A percentile compares a stretch with the other conserved stretches of the same genome.
These are phyloP conservation scores for Leptatherina wallacei DNA, from an alignment of 2,797 vertebrate species.

Conservation along the genomic window DNA sequence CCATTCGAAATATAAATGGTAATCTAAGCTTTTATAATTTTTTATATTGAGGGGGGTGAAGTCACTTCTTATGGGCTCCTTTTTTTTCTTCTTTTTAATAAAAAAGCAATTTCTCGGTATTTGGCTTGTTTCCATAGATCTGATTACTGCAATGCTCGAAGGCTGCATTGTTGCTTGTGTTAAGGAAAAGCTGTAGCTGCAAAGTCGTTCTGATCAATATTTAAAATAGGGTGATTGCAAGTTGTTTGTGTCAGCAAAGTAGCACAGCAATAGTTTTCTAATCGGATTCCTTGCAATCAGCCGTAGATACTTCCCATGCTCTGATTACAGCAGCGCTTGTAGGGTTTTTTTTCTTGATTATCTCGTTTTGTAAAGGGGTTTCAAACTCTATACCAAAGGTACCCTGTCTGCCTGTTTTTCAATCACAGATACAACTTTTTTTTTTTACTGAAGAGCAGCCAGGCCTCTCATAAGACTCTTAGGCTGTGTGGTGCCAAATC, in stretches of 20 bases:
- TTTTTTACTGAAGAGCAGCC: constrained; percentile 49
- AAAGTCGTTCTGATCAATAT: constrained; percentile 13
- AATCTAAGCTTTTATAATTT: background rate
- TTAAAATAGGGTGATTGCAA: constrained; percentile 18
- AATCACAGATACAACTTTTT: constrained; percentile 31
- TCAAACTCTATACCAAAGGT: constrained; percentile 25
- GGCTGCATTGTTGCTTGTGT: background rate
- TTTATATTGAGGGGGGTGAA: background rate
- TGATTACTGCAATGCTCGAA: background rate
- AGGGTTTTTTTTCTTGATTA: constrained; percentile 30
- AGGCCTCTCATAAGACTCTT: constrained; percentile 28
- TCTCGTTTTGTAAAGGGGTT: constrained; percentile 7
- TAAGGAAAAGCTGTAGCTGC: background rate
- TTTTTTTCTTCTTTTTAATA: background rate
- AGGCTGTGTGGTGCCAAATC: constrained; percentile 39
- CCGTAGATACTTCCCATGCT: constrained; percentile 8
- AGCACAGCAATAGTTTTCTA: constrained; percentile 21
- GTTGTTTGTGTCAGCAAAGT: constrained; percentile 35
- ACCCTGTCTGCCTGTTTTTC: background rate
- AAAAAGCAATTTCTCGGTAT: background rate
- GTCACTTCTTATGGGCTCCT: background rate
- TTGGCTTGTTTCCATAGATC: background rate
- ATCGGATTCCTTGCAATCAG: constrained; percentile 39
- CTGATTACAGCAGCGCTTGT: constrained; percentile 30
- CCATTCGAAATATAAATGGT: no score